Base-by-base conservation (phyloP, 2,888 invertebrate genomes). In the Tenodera sinensis region DNA sequence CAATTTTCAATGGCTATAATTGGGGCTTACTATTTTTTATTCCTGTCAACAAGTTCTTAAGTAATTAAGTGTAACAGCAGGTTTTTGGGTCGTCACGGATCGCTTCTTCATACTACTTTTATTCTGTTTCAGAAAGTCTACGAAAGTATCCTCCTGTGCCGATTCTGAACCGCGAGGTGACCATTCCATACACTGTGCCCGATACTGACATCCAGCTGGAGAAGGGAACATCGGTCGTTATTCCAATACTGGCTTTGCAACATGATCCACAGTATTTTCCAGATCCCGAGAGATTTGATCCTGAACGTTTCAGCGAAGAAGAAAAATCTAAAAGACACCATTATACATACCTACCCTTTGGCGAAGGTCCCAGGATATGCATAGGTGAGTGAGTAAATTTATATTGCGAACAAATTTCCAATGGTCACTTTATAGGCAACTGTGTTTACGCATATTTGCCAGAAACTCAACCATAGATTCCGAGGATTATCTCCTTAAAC, bases 191-290 rank as follows among this genome's bases (percentile, higher is more conserved):
- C 90, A 8, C 28, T 30, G 15, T 89, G 1, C 71, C 54, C 0
- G 87, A 87, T 47, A 87, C 89, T 25, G n/a, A 91, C 27, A 94
- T 94, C 89, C 93, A 94, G 2, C 25, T 89, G 87, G 92, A 92
- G 8, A 90, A 89, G 28, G 87, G 90, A 1, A 90, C 92, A 0
- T 28, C 89, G 0, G 34, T 87, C 15, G 7, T 87, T 90, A 87
- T 92, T 25, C 91, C 92, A 0, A 85, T 92, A 0, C 85, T 90
- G 81, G 90, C 90, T 0, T 30, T 92, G 9, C 92, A 92, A 86
- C 91, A 90, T 34, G 91, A 92, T 88, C 89, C 90, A 9, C 90
- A 91, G 25, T 91, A 91, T 89, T 92, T 91, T 89, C 91, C 92
- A 1, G 91, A 92, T 34, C 92, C 92, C 0, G 91, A 91, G n/a